Conservation (phyloP, 2,797 vertebrate species). For the Silurus aristotelis region DNA sequence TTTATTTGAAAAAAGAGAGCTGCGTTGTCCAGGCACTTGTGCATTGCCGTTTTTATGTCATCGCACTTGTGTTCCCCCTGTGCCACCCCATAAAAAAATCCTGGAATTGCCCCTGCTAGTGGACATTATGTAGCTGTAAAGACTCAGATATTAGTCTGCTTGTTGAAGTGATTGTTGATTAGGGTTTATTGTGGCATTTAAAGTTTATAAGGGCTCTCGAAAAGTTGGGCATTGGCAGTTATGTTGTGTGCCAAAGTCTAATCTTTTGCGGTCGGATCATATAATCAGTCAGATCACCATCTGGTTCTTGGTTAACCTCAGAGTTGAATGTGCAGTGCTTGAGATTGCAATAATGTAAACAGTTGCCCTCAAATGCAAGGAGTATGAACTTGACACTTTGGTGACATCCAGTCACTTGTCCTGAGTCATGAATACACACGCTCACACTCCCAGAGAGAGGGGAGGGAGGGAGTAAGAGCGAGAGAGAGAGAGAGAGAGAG, state of each 20-base stretch:
- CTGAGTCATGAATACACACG: not conserved
- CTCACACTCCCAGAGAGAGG: not conserved
- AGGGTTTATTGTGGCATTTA: constrained; percentile 30
- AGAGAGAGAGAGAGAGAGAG: not conserved
- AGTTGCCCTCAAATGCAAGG: constrained; percentile 21
- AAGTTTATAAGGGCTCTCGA: constrained; percentile 17
- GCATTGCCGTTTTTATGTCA: no score
- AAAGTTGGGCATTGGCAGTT: constrained; percentile 26
- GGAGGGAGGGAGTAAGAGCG: not conserved
- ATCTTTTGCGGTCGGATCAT: constrained; percentile 38
- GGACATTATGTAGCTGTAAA: constrained; percentile 13
- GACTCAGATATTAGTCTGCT: constrained; percentile 18
- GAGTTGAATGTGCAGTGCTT: constrained; percentile 33
- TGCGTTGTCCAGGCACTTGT: no score
- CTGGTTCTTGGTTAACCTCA: constrained; percentile 46
- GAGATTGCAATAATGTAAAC: constrained; percentile 41
- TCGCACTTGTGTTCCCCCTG: no score
- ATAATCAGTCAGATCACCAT: constrained; percentile 43
- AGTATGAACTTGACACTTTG: constrained; percentile 35
- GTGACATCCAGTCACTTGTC: not conserved
- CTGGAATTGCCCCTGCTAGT: not conserved
- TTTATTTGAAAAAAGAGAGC: no score
- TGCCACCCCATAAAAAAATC: no score
- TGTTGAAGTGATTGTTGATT: constrained; percentile 34
- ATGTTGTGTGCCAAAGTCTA: constrained; percentile 22